phyloP scores from a whole-genome alignment of 2,113 vertebrate genomes.

The Chrysochloris asiatica region DNA sequence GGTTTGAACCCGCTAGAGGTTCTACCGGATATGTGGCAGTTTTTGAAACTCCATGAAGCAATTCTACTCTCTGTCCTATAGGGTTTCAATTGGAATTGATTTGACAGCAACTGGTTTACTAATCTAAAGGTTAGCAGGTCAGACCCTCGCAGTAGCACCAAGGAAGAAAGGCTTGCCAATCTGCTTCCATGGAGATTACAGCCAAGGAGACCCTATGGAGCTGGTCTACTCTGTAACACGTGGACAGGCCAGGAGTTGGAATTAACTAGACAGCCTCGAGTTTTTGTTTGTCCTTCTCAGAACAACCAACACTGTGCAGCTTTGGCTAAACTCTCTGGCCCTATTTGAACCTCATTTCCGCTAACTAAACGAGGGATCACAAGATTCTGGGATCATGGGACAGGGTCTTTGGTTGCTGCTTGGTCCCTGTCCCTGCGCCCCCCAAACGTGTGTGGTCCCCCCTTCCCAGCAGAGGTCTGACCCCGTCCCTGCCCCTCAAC shows the following conservation, averaged over 20 bases:
- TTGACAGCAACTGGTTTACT: neutral
- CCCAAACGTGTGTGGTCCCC: rapidly evolving
- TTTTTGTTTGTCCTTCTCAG: neutral
- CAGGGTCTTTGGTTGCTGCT: neutral
- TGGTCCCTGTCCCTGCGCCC: neutral
- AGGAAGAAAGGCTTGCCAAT: neutral
- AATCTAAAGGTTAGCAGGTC: neutral
- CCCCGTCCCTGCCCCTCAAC: neutral
- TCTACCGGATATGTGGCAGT: too few species aligned
- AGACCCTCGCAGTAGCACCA: neutral
- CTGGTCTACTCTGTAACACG: neutral
- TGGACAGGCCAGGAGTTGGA: neutral
- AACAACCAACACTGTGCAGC: rapidly evolving
- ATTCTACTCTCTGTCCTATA: too few species aligned
- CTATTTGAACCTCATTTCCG: neutral
- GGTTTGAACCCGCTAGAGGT: too few species aligned
- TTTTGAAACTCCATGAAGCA: too few species aligned
- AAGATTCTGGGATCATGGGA: neutral
- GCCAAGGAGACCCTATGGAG: neutral
- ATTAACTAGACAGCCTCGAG: neutral
- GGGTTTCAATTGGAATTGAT: too few species aligned
- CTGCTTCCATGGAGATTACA: neutral
- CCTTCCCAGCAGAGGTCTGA: neutral
- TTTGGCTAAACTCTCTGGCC: neutral
- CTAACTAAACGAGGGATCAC: neutral